These are phyloP conservation scores for Phataginus tricuspis DNA, from an alignment of 2,797 vertebrate genomes.

Conservation along the genomic window DNA sequence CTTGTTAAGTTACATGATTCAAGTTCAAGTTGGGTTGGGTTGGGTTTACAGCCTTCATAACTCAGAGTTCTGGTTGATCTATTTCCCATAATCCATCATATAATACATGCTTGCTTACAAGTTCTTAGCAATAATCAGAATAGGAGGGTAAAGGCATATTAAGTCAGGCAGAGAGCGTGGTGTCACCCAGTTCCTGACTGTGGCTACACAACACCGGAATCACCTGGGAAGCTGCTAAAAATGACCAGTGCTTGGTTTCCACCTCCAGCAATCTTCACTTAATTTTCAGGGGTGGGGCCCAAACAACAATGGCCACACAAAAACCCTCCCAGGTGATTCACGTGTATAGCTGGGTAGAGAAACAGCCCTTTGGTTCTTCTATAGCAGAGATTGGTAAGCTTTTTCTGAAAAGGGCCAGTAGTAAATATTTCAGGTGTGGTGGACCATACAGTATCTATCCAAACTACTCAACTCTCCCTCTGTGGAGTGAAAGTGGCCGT, in stretches of 20 bases:
- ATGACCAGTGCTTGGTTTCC: background rate
- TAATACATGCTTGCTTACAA: too few relatives aligned
- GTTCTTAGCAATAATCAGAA: fast-evolving
- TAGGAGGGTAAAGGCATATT: background rate
- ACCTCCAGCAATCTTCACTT: background rate
- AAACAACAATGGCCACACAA: background rate
- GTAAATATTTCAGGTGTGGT: fast-evolving
- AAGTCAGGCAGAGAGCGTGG: fast-evolving
- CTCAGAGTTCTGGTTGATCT: fast-evolving
- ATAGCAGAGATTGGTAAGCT: too few relatives aligned
- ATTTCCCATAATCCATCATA: background rate
- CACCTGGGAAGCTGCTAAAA: too few relatives aligned
- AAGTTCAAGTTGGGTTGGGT: background rate
- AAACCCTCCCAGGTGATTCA: background rate
- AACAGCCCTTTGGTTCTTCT: background rate
- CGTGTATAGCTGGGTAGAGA: too few relatives aligned
- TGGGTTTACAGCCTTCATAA: background rate
- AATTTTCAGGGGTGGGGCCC: background rate
- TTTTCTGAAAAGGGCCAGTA: too few relatives aligned
- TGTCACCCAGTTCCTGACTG: background rate
- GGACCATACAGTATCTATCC: background rate
- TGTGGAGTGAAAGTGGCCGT: background rate
- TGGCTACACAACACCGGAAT: background rate
- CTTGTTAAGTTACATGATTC: background rate
- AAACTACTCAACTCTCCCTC: too few relatives aligned